Conservation (phyloP, 2,113 vertebrate species). For the Chaenocephalus aceratus region DNA sequence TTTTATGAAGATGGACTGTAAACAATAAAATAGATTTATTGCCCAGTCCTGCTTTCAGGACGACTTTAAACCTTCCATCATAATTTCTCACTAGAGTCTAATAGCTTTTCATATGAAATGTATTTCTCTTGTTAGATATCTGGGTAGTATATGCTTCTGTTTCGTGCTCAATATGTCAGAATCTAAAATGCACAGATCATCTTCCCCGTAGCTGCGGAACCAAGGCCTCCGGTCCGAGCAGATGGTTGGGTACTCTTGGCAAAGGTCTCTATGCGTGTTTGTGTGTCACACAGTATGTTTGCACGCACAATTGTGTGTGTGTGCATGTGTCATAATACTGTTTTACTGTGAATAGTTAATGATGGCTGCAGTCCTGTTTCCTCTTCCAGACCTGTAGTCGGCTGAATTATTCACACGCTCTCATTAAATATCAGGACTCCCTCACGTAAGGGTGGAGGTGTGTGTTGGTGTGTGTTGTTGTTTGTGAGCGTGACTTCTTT, state of each 20-base stretch:
- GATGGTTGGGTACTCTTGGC: slow-evolving; percentile 65
- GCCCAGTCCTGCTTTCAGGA: neutral
- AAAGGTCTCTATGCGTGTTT: slow-evolving; percentile 33
- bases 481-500: slow-evolving; percentile 35
- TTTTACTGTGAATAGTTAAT: slow-evolving; percentile 78
- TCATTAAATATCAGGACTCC: slow-evolving; percentile 73
- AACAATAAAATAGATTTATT: slow-evolving; percentile 10
- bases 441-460: slow-evolving; percentile 17
- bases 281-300: slow-evolving; percentile 35
- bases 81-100: neutral
- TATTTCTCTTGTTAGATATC: slow-evolving; percentile 7
- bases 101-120: neutral
- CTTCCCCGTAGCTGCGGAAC: slow-evolving; percentile 7
- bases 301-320: slow-evolving; percentile 25
- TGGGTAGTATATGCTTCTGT: neutral
- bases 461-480: slow-evolving; percentile 33
- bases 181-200: slow-evolving; percentile 28
- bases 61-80: neutral
- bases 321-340: slow-evolving; percentile 57
- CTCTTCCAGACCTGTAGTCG: slow-evolving; percentile 62
- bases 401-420: slow-evolving; percentile 80
- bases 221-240: slow-evolving; percentile 53
- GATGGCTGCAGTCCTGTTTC: slow-evolving; percentile 46
- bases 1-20: neutral
- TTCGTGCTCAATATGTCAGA: slow-evolving; percentile 10